Evolutionary conservation across 2,113 vertebrate genomes (phyloP).

Genomic region (Actinemys pallida): DNA sequence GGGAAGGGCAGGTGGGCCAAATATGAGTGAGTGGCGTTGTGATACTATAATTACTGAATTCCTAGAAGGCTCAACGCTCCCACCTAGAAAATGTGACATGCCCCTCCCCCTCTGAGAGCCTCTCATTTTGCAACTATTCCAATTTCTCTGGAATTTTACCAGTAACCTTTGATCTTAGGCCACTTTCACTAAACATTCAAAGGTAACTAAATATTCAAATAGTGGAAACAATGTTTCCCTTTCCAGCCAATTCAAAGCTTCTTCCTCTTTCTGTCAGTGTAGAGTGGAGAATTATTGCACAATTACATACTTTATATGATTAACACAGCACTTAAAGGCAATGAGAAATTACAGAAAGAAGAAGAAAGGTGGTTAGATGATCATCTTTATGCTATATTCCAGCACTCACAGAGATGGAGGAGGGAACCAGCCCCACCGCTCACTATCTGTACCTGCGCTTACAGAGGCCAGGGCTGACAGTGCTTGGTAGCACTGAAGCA

Average conservation of each 20-base stretch:
- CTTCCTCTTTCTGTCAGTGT: neutral
- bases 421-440: neutral
- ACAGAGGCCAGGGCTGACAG: neutral
- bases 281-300: neutral
- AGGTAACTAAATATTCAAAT: neutral
- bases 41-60: neutral
- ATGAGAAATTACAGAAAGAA: neutral
- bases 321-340: neutral
- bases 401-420: neutral
- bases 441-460: neutral
- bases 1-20: neutral
- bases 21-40: neutral
- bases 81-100: neutral
- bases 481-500: neutral
- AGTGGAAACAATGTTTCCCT: neutral
- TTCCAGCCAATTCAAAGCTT: neutral
- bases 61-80: neutral
- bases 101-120: neutral
- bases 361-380: neutral
- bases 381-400: neutral
- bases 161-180: neutral
- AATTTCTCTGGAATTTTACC: neutral
- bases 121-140: neutral
- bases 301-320: neutral
- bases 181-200: neutral